A percentile compares a stretch with the other conserved stretches of the same genome.
Evolutionary conservation across 2,888 invertebrate species (phyloP).

Genomic region (Hololepta plana): DNA sequence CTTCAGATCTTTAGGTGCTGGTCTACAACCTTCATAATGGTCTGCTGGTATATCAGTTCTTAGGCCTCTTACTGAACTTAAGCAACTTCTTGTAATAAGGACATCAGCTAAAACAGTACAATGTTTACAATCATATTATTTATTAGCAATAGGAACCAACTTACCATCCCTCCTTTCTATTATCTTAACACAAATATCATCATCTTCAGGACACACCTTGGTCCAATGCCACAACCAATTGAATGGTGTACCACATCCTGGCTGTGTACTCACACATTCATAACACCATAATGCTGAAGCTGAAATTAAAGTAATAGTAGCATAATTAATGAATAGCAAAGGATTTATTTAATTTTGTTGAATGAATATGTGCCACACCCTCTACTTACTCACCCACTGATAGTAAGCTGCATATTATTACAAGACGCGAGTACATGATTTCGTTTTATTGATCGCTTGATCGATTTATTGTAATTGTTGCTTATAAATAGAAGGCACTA

Average conservation of each 20-base stretch:
- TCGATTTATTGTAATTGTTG: too few species aligned
- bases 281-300: conserved; percentile 67
- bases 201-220: conserved; percentile 60
- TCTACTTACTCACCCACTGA: too few species aligned
- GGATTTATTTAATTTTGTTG: too few species aligned
- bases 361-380: too few species aligned
- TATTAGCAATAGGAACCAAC: conserved; percentile 8
- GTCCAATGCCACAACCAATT: conserved; percentile 68
- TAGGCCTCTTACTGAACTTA: conserved; percentile 58
- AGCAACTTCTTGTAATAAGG: conserved; percentile 68
- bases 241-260: conserved; percentile 70
- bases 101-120: conserved; percentile 52
- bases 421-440: too few species aligned
- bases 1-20: conserved; percentile 59
- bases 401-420: too few species aligned
- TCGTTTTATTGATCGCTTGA: too few species aligned
- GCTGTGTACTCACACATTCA: conserved; percentile 73
- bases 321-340: too few species aligned
- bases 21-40: conserved; percentile 77
- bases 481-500: too few species aligned
- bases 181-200: conserved; percentile 81
- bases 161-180: conserved; percentile 72
- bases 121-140: conserved; percentile 5
- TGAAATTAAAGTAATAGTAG: too few species aligned
- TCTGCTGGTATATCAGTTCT: conserved; percentile 82